Evolutionary conservation across 2,797 vertebrate genomes (phyloP), one percentile per base, ranked within the genome.

Genomic region (Alosa sapidissima): DNA sequence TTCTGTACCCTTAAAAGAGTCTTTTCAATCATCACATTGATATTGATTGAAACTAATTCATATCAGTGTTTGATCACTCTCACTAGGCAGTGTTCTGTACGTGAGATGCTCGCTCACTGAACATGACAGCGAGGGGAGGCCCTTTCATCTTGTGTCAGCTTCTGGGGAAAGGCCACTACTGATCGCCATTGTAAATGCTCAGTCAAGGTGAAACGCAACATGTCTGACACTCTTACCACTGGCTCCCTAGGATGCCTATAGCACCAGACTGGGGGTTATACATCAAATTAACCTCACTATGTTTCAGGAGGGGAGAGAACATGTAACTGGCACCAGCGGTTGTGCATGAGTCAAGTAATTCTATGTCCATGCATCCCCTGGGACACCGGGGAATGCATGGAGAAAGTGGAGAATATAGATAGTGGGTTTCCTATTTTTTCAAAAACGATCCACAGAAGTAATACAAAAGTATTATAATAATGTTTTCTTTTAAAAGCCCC

Each of bases 151-250:
- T 45, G 14, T 36, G 36, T 78, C 72, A 78, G 41, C 41, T 16
- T 45, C 72, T 47, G 36, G 16, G 72, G 41, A 14, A 78, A 78
- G 72, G 41, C 36, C 13, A 78, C 41, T 16, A 16, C 19, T 84
- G 65, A 36, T 41, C 33, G n/a, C 7, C 24, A 55, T 52, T 81
- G 72, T 52, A 7, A 41, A 13, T 84, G 83, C 49, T 81, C 65
- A 36, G 24, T 52, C 62, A 75, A 68, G 83, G 62, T 84, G 83
- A 75, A 81, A 55, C 16, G 33, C 21, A 41, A n/a, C 68, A 81
- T 81, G 33, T 52, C 49, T 21, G 72, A 45, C 72, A 47, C 41
- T 5, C 11, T 45, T 75, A 60, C 33, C 36, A 21, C 36, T 41
- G 14, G 41, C 72, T 45, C 36, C 72, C 41, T 47, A 36, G 72